A percentile compares a stretch with the other conserved stretches of the same genome.
Conservation (phyloP, 2,113 vertebrate genomes). For the Porphyrio hochstetteri region DNA sequence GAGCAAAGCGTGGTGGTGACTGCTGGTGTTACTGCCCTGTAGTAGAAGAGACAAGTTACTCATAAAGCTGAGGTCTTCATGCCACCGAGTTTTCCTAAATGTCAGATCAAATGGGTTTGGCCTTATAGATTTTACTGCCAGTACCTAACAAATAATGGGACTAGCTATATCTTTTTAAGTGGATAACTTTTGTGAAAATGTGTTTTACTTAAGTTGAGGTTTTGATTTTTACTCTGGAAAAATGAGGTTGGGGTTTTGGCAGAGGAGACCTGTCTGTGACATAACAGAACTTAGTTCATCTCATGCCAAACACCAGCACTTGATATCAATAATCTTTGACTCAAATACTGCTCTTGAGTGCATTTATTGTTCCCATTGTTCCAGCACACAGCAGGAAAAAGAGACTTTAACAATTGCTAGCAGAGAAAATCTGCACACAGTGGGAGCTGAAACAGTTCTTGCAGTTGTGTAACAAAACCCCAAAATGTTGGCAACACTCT, state of each 20-base stretch:
- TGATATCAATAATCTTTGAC: background rate
- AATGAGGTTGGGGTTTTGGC: constrained; percentile 28
- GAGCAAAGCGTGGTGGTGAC: background rate
- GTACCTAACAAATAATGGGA: background rate
- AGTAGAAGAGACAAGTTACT: background rate
- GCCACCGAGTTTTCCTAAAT: background rate
- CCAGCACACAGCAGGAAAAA: constrained; percentile 11
- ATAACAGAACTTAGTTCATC: constrained; percentile 10
- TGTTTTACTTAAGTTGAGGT: background rate
- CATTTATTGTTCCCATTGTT: constrained; percentile 53
- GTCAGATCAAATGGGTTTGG: background rate
- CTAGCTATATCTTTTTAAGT: background rate
- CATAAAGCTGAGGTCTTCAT: background rate
- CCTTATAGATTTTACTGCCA: background rate
- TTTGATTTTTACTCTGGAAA: background rate
- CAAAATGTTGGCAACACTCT: background rate
- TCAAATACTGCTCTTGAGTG: constrained; percentile 22
- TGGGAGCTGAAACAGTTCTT: constrained; percentile 18
- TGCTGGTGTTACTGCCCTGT: background rate
- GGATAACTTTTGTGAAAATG: background rate
- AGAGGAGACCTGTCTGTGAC: background rate
- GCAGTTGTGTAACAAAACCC: constrained; percentile 34
- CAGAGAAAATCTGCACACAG: background rate
- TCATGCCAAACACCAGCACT: constrained; percentile 22
- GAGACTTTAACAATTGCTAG: constrained; percentile 11